Percentiles rank a stretch among this genome's conserved stretches.
phyloP scores from a whole-genome alignment of 1,140 invertebrate genomes.

The Archegozetes longisetosus region DNA sequence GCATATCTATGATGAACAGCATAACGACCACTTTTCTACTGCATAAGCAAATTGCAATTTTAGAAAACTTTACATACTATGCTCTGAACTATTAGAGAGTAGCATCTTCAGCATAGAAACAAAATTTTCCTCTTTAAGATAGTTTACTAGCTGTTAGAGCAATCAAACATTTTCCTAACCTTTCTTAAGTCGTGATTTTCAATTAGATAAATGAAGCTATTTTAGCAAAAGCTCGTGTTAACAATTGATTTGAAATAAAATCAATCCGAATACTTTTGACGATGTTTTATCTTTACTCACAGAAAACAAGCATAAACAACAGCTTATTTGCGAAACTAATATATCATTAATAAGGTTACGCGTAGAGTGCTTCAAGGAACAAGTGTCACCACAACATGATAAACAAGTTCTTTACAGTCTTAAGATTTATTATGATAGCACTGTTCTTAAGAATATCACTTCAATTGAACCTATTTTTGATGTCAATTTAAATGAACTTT shows the following conservation, averaged over 20 bases:
- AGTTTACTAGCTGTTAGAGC: no score
- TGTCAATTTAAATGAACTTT: neutral
- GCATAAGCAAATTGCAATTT: no score
- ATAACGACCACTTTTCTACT: no score
- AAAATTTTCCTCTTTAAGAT: no score
- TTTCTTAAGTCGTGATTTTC: no score
- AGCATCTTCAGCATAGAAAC: no score
- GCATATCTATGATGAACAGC: no score
- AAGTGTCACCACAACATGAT: neutral
- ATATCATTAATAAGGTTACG: neutral
- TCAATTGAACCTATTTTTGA: constrained; percentile 5
- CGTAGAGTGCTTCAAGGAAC: constrained; percentile 1
- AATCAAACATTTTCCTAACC: no score
- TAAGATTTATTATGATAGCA: constrained; percentile 7
- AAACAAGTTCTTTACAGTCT: constrained; percentile 1
- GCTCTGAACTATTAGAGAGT: no score
- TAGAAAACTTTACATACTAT: no score
- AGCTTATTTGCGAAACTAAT: constrained; percentile 6
- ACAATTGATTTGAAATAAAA: neutral
- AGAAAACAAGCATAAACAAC: constrained; percentile 7
- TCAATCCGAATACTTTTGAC: neutral
- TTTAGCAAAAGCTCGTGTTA: neutral
- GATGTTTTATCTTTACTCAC: neutral
- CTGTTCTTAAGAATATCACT: constrained; percentile 9
- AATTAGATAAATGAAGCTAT: no score